phyloP scores from a whole-genome alignment of 92 coral and sea anemone genomes.

The Epizoanthus ramosus region DNA sequence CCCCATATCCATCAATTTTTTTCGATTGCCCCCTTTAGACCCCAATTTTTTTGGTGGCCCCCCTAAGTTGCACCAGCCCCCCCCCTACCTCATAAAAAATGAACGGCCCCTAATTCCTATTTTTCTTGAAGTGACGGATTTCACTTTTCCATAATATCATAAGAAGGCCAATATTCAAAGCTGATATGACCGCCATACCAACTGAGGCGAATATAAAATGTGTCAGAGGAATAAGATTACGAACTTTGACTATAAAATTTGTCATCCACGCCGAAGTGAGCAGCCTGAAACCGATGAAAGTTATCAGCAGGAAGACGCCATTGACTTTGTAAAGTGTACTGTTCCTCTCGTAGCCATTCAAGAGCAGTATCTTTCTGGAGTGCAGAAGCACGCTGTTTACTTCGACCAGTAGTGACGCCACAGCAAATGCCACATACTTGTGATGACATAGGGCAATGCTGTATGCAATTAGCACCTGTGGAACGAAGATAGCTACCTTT shows the following conservation, averaged over 20 bases:
- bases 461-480: constrained; percentile 20
- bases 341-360: constrained; percentile 33
- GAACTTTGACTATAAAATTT: constrained; percentile 32
- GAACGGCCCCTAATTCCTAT: constrained; percentile 33
- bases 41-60: no score
- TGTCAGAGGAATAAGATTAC: constrained; percentile 2
- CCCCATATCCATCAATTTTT: no score
- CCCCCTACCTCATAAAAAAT: no score
- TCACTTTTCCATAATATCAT: constrained; percentile 39
- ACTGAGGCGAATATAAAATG: constrained; percentile 23
- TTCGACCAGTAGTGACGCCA: constrained; percentile 31
- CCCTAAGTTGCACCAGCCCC: no score
- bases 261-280: constrained; percentile 51
- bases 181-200: constrained; percentile 30
- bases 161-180: constrained; percentile 25
- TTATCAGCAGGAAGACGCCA: constrained; percentile 31
- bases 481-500: neutral
- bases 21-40: no score
- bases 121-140: constrained; percentile 41
- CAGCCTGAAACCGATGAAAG: constrained; percentile 32
- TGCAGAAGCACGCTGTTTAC: constrained; percentile 40
- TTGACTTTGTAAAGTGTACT: constrained; percentile 34
- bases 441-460: constrained; percentile 24
- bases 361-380: constrained; percentile 36
- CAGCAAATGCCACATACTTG: constrained; percentile 35